Conservation (phyloP, 2,888 invertebrate genomes). For the Ypsolopha scabrella region DNA sequence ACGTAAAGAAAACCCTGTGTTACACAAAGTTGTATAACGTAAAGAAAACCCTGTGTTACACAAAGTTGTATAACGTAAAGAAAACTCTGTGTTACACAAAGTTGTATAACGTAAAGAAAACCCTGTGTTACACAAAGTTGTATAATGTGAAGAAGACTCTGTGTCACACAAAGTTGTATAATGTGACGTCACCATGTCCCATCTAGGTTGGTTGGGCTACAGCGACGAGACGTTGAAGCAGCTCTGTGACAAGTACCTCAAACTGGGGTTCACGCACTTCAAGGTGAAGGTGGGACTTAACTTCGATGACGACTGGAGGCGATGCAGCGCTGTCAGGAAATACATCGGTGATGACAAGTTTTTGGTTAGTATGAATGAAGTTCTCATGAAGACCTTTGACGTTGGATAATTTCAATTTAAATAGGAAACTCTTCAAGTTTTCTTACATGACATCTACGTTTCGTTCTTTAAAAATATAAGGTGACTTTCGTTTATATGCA, state of each 20-base stretch:
- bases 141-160: background rate
- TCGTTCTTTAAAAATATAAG: no score
- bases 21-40: no score
- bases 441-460: no score
- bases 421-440: no score
- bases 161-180: background rate
- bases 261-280: constrained; percentile 83
- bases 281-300: constrained; percentile 92
- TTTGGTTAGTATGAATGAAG: constrained; percentile 64
- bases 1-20: no score
- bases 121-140: background rate
- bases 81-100: background rate
- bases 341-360: constrained; percentile 80
- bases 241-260: constrained; percentile 79
- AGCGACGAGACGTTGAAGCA: constrained; percentile 78
- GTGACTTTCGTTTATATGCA: no score
- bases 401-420: no score
- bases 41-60: no score
- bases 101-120: background rate
- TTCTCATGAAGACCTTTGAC: no score
- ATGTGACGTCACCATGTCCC: background rate
- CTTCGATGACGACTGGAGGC: constrained; percentile 79
- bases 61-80: no score
- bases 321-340: constrained; percentile 80
- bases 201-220: constrained; percentile 88